These are phyloP conservation scores for Gambusia affinis DNA, from an alignment of 2,113 vertebrate species.

Conservation along the genomic window DNA sequence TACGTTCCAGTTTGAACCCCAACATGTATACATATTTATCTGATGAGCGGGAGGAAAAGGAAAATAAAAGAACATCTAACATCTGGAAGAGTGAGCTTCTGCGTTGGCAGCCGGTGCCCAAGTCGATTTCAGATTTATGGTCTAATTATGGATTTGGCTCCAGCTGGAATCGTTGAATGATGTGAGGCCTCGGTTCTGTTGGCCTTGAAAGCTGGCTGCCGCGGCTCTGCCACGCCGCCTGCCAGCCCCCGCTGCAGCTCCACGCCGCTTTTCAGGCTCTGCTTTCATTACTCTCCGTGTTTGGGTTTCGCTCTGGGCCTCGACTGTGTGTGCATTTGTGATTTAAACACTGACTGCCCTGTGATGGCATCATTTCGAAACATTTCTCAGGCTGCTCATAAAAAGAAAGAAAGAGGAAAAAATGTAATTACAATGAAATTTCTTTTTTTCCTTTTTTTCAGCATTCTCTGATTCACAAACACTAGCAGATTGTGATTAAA, in stretches of 20 bases:
- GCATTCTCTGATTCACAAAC: slow-evolving; percentile 4
- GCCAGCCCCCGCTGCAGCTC: slow-evolving; percentile 59
- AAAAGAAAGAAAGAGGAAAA: not conserved
- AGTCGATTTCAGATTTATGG: slow-evolving; percentile 73
- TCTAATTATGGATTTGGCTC: slow-evolving; percentile 68
- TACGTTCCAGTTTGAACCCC: slow-evolving; percentile 34
- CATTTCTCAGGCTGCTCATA: not conserved
- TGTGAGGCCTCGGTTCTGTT: slow-evolving; percentile 66
- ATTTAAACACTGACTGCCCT: slow-evolving; percentile 20
- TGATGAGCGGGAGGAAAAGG: slow-evolving; percentile 31
- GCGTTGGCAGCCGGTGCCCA: slow-evolving; percentile 51
- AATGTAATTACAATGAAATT: not conserved
- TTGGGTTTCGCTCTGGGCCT: not conserved
- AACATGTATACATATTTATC: slow-evolving; percentile 70
- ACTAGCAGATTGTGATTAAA: slow-evolving; percentile 20
- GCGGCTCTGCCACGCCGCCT: slow-evolving; percentile 49
- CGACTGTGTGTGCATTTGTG: slow-evolving; percentile 35
- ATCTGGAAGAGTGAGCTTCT: slow-evolving; percentile 68
- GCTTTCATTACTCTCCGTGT: not conserved
- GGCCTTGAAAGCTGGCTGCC: slow-evolving; percentile 61
- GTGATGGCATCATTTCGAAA: slow-evolving; percentile 22
- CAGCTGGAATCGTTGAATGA: slow-evolving; percentile 22
- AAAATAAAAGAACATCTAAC: slow-evolving; percentile 52
- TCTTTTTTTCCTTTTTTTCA: not conserved
- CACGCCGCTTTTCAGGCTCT: slow-evolving; percentile 12